A percentile compares a stretch with the other conserved stretches of the same genome.
phyloP scores from a whole-genome alignment of 2,797 vertebrate species.

The Channallabes apus region DNA sequence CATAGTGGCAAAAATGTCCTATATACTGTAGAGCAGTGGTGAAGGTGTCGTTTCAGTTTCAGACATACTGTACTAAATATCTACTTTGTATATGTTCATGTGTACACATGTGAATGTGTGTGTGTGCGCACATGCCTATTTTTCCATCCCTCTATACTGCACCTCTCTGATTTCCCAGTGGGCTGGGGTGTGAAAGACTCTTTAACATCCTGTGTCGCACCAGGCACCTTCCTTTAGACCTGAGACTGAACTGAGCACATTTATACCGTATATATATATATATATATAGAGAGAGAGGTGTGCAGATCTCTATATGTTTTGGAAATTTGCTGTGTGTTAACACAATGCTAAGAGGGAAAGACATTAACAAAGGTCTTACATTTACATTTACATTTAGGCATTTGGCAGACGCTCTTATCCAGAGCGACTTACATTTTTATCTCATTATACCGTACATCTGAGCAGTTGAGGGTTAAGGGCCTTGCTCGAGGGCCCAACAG shows the following conservation, averaged over 20 bases:
- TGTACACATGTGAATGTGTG: background rate
- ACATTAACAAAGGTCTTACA: too few species aligned
- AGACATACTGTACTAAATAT: background rate
- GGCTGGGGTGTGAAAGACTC: background rate
- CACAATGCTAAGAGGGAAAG: too few species aligned
- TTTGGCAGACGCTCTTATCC: too few species aligned
- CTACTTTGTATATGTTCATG: background rate
- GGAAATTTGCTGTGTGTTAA: too few species aligned
- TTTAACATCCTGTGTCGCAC: background rate
- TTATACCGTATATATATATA: background rate
- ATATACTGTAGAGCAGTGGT: background rate
- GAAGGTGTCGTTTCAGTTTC: background rate
- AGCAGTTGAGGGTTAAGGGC: too few species aligned
- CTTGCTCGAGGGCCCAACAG: too few species aligned
- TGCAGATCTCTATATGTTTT: too few species aligned
- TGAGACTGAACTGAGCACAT: background rate
- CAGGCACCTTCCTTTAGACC: background rate
- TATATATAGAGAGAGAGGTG: background rate
- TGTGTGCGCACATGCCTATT: background rate
- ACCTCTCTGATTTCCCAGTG: slow-evolving; percentile 28
- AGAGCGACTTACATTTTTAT: too few species aligned
- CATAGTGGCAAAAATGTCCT: background rate
- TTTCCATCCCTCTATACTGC: slow-evolving; percentile 1
- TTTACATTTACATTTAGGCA: too few species aligned
- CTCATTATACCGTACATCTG: too few species aligned